Base-by-base conservation (phyloP, 2,113 vertebrate genomes). In the Podilymbus podiceps region DNA sequence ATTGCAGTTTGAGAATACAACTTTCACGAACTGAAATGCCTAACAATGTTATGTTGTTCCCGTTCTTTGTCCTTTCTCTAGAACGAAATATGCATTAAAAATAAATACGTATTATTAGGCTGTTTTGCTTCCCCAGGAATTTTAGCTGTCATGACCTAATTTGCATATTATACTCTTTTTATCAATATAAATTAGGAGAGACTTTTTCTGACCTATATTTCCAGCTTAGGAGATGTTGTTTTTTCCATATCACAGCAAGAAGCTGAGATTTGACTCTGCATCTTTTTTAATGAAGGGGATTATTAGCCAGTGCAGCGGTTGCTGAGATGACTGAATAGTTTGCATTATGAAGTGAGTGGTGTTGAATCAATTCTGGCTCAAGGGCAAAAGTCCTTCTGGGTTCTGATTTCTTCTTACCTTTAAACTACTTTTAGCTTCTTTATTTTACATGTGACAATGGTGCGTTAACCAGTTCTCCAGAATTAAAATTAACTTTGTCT, bases 181-280 rank as follows among this genome's bases (percentile, higher is more conserved):
- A 74, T 73, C 78, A 47, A 11, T 62, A 24, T 44, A 77, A 93
- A 95, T 95, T 79, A 82, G 89, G 85, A 73, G 1, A 94, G 84
- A 85, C 74, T 97, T 89, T 77, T 80, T 66, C 84, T 95, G 96
- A 92, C 96, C 91, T 95, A 71, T 73, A 95, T 97, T 95, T 97
- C 50, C 50, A 55, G 53, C 82, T 88, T 69, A 82, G 90, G 91
- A 93, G 42, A n/a, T 79, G 88, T n/a, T 96, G 83, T 76, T 95
- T 94, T 86, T 86, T 89, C 59, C 33, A 1, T 53, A 56, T 66
- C 89, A 23, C 73, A 84, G 82, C 14, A 56, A 79, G 73, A 79
- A 83, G 56, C 82, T 84, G 77, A 84, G 86, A 44, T 80, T 90
- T 95, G 89, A 95, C 77, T 77, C 69, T 79, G 86, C 58, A 23